phyloP scores from a whole-genome alignment of 2,797 vertebrate genomes.

The Setipinna tenuifilis region DNA sequence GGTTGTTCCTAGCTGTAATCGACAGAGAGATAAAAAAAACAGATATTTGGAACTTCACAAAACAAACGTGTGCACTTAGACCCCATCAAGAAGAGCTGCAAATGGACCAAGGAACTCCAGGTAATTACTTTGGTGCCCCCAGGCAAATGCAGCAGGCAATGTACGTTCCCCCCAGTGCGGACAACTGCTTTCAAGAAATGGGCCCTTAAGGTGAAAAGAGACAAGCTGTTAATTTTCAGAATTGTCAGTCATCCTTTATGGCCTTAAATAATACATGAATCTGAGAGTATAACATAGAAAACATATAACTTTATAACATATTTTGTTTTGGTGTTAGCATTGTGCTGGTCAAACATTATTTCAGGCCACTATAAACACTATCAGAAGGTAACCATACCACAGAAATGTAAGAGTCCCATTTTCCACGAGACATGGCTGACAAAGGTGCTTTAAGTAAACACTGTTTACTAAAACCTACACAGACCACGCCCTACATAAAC shows the following conservation, averaged over 20 bases:
- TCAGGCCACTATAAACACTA: not conserved
- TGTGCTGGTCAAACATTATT: not conserved
- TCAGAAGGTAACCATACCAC: not conserved
- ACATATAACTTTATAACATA: not conserved
- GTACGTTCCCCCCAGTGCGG: not conserved
- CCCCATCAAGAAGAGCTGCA: constrained; percentile 1
- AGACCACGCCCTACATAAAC: too few species aligned
- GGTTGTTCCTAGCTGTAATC: constrained; percentile 19
- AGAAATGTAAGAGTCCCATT: not conserved
- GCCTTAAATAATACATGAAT: not conserved
- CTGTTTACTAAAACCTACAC: not conserved
- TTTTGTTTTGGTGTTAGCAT: not conserved
- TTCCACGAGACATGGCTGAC: not conserved
- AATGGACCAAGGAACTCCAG: constrained; percentile 16
- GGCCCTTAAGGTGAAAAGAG: not conserved
- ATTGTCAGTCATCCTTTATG: not conserved
- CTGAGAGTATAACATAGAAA: not conserved
- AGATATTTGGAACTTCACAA: constrained; percentile 1
- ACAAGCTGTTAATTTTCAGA: not conserved
- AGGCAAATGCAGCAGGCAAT: constrained; percentile 8
- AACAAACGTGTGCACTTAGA: constrained; percentile 1
- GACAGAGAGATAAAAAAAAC: constrained; percentile 5
- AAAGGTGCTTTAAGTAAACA: not conserved
- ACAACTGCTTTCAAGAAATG: not conserved
- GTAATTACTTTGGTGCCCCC: constrained; percentile 14